Evolutionary conservation across 2,888 invertebrate species (phyloP).

Genomic region (Drosophila borborema): DNA sequence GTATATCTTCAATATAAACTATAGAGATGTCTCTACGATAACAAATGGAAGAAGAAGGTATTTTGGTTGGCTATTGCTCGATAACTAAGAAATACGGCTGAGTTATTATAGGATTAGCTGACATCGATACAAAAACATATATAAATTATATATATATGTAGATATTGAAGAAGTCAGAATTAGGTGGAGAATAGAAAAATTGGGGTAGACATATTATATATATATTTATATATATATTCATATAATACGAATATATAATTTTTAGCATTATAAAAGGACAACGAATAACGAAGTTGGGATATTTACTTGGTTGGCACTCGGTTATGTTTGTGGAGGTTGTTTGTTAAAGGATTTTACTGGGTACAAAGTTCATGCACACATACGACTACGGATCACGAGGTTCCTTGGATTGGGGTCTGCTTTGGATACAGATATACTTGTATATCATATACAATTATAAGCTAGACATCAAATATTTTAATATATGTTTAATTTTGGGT

Average conservation of each 20-base stretch:
- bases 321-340: slow-evolving; percentile 10
- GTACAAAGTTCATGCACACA: slow-evolving; percentile 58
- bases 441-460: slow-evolving; percentile 15
- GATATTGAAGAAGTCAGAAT: slow-evolving; percentile 23
- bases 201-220: slow-evolving; percentile 33
- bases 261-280: slow-evolving; percentile 46
- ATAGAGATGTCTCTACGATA: slow-evolving; percentile 44
- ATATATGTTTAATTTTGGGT: slow-evolving; percentile 17
- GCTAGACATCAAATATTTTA: slow-evolving; percentile 68
- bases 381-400: slow-evolving; percentile 49
- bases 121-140: slow-evolving; percentile 50
- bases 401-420: slow-evolving; percentile 24
- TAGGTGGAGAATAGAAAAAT: slow-evolving; percentile 27
- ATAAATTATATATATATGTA: slow-evolving; percentile 30
- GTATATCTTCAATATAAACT: slow-evolving; percentile 51
- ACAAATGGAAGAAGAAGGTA: slow-evolving; percentile 5
- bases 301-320: slow-evolving; percentile 51
- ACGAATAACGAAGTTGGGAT: slow-evolving; percentile 43
- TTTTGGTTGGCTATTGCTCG: slow-evolving; percentile 24
- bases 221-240: slow-evolving; percentile 3
- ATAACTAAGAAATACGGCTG: slow-evolving; percentile 22
- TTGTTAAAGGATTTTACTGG: slow-evolving; percentile 30
- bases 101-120: slow-evolving; percentile 25
- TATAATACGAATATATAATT: slow-evolving; percentile 21
- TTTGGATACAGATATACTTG: slow-evolving; percentile 5